phyloP scores from a whole-genome alignment of 2,113 vertebrate species.

The Pelodiscus sinensis region DNA sequence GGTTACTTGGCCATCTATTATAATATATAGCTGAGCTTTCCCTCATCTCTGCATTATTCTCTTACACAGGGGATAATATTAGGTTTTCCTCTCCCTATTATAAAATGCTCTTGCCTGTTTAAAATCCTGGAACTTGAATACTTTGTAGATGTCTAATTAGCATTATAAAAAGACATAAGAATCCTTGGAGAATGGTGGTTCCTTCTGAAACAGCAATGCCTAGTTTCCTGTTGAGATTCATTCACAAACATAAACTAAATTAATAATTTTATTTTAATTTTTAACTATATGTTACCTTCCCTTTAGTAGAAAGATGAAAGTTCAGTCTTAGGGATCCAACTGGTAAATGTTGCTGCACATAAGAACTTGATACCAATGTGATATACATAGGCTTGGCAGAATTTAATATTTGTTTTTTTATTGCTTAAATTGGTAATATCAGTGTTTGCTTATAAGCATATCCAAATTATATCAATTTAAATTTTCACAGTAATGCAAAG shows the following conservation, averaged over 20 bases:
- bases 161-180: constrained; percentile 8
- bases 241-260: not conserved
- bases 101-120: constrained; percentile 14
- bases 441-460: not conserved
- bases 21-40: constrained; percentile 44
- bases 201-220: constrained; percentile 6
- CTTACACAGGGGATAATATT: not conserved
- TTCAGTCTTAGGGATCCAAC: not conserved
- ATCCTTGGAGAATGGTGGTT: not conserved
- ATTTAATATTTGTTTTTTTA: not conserved
- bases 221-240: constrained; percentile 10
- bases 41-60: not conserved
- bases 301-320: constrained; percentile 11
- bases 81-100: constrained; percentile 11
- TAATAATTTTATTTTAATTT: constrained; percentile 2
- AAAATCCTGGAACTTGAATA: not conserved
- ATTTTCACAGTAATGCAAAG: not conserved
- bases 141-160: constrained; percentile 47
- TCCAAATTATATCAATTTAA: not conserved
- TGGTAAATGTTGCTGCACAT: not conserved
- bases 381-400: not conserved
- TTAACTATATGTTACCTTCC: not conserved
- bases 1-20: constrained; percentile 20
- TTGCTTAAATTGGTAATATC: not conserved
- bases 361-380: not conserved